A percentile compares a stretch with the other conserved stretches of the same genome.
phyloP scores from a whole-genome alignment of 2,797 vertebrate species.

The Helarctos malayanus region DNA sequence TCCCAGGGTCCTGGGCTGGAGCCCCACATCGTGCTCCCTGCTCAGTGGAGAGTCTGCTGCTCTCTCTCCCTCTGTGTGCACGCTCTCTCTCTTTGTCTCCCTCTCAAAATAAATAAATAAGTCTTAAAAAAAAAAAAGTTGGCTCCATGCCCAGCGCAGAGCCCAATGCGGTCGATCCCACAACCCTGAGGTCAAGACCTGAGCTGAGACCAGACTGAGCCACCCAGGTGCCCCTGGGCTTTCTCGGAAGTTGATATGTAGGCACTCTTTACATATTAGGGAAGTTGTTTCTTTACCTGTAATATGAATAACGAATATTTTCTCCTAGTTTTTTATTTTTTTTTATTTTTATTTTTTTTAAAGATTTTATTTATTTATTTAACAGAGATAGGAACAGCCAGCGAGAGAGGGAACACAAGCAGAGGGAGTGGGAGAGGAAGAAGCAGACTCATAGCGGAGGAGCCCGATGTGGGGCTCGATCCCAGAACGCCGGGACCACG shows the following conservation, averaged over 20 bases:
- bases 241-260: neutral
- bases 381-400: too few relatives aligned
- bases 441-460: too few relatives aligned
- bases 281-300: neutral
- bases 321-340: neutral
- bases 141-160: neutral
- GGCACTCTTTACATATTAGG: neutral
- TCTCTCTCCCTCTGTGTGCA: neutral
- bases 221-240: neutral
- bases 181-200: neutral
- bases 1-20: neutral
- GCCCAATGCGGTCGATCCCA: neutral
- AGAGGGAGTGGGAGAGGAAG: too few relatives aligned
- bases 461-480: too few relatives aligned
- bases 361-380: too few relatives aligned
- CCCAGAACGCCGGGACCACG: too few relatives aligned
- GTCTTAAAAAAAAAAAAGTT: neutral
- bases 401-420: too few relatives aligned
- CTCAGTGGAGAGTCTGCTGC: neutral
- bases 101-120: neutral
- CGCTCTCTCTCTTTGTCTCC: neutral
- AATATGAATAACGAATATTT: neutral
- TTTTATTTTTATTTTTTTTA: too few relatives aligned
- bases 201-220: neutral
- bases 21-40: neutral